phyloP scores from a whole-genome alignment of 2,888 invertebrate species.

The Watsonalla cultraria region DNA sequence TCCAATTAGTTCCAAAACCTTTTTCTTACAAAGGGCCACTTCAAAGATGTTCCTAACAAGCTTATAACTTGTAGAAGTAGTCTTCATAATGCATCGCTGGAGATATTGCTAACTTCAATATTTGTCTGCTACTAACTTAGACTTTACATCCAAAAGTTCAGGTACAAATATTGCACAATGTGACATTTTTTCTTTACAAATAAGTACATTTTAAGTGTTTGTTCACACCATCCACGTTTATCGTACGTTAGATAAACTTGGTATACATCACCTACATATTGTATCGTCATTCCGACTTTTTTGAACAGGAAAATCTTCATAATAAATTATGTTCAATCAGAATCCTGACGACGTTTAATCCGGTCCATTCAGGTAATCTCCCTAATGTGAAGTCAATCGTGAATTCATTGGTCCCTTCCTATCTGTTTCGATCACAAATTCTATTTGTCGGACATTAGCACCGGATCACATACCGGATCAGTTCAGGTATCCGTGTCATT shows the following conservation, averaged over 20 bases:
- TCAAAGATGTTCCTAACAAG: neutral
- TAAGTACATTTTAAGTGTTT: no score
- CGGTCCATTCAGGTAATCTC: neutral
- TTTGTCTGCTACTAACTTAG: no score
- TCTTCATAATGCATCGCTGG: neutral
- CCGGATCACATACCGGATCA: conserved; percentile 2
- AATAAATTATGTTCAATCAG: neutral
- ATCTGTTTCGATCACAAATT: conserved; percentile 20
- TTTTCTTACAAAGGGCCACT: neutral
- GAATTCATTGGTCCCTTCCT: conserved; percentile 22
- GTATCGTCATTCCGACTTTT: no score
- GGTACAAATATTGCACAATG: no score
- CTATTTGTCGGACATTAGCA: conserved; percentile 24
- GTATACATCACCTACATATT: no score
- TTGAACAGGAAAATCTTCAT: neutral
- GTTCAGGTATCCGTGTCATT: neutral
- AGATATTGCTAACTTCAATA: neutral
- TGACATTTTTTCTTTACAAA: no score
- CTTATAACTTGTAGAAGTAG: neutral
- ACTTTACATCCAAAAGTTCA: neutral
- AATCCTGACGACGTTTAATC: neutral
- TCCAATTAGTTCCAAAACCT: neutral
- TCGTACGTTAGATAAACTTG: no score
- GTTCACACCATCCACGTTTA: no score
- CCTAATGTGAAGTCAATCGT: conserved; percentile 19